phyloP scores from a whole-genome alignment of 1,140 invertebrate species.

The Trinorchestia longiramus region DNA sequence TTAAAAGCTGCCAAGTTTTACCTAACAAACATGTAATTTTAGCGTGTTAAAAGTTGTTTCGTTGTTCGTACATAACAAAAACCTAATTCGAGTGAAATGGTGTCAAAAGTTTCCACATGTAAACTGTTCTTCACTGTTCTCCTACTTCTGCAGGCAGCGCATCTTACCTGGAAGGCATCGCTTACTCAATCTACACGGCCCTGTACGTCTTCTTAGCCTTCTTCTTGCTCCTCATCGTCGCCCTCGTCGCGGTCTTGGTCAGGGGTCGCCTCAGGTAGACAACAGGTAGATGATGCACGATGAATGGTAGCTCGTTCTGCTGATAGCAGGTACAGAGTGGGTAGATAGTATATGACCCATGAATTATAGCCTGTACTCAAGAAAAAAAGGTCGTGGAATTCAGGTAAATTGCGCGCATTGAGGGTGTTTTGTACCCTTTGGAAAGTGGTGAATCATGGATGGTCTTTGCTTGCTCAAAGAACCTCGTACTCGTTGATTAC shows the following conservation, averaged over 20 bases:
- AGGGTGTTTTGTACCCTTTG: too few relatives aligned
- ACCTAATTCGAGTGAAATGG: too few relatives aligned
- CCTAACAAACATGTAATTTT: too few relatives aligned
- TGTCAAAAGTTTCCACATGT: background rate
- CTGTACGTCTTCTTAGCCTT: slow-evolving; percentile 45
- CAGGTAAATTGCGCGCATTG: too few relatives aligned
- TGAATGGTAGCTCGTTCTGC: background rate
- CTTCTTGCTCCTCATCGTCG: slow-evolving; percentile 34
- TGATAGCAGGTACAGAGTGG: background rate
- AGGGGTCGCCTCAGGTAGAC: slow-evolving; percentile 30
- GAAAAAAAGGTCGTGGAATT: too few relatives aligned
- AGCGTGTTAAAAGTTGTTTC: too few relatives aligned
- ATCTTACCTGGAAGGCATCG: background rate
- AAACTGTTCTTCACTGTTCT: background rate
- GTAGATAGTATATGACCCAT: background rate
- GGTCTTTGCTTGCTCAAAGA: too few relatives aligned
- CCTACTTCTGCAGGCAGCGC: background rate
- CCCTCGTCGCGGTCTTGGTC: slow-evolving; percentile 3
- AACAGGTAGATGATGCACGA: slow-evolving; percentile 37
- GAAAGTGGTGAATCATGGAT: too few relatives aligned
- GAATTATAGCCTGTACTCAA: background rate
- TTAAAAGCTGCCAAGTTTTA: too few relatives aligned
- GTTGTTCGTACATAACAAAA: too few relatives aligned
- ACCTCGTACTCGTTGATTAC: too few relatives aligned
- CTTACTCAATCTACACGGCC: slow-evolving; percentile 10